phyloP scores from a whole-genome alignment of 2,888 invertebrate genomes.

The Campoplex capitator region DNA sequence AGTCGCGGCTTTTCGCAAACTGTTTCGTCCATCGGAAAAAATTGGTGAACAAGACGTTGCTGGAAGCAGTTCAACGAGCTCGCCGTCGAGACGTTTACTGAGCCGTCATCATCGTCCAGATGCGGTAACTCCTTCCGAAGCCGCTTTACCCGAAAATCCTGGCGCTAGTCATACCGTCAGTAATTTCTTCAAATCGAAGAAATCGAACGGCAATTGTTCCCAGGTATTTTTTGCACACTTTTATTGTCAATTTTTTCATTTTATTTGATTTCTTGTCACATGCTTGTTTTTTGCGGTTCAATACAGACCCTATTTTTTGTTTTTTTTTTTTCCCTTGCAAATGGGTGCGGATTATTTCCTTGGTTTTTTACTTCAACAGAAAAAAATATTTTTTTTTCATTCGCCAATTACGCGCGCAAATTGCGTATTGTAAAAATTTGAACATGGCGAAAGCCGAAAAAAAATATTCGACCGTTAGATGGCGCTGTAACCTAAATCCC shows the following conservation, averaged over 20 bases:
- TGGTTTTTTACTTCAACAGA: not conserved
- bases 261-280: not conserved
- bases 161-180: conserved; percentile 77
- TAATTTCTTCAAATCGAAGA: conserved; percentile 82
- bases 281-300: not conserved
- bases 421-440: not conserved
- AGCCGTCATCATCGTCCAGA: conserved; percentile 81
- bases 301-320: not conserved
- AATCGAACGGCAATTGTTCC: conserved; percentile 74
- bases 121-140: conserved; percentile 82
- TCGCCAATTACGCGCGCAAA: not conserved
- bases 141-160: conserved; percentile 77
- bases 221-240: conserved; percentile 69
- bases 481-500: not conserved
- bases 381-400: not conserved
- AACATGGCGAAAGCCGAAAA: not conserved
- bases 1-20: conserved; percentile 91
- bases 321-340: not conserved
- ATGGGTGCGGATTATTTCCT: not conserved
- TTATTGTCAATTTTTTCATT: not conserved
- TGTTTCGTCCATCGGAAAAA: conserved; percentile 91
- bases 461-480: not conserved
- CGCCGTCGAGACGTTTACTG: conserved; percentile 87
- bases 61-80: conserved; percentile 86
- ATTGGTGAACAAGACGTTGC: conserved; percentile 87